Evolutionary conservation across 2,113 vertebrate species (phyloP).

Genomic region (Actinemys pallida): DNA sequence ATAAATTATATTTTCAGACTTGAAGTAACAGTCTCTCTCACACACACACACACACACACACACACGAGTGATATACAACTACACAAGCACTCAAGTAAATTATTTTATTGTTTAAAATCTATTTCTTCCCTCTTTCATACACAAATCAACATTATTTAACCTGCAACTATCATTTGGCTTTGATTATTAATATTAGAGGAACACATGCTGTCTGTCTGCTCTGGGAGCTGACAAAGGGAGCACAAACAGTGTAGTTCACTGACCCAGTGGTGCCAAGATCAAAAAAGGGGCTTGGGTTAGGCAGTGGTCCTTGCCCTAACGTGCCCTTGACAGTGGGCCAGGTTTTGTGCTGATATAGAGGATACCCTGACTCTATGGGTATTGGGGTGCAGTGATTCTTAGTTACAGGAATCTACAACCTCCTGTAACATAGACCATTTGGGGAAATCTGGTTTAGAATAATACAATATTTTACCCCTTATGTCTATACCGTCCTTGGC

Average conservation of each 20-base stretch:
- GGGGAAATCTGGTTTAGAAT: no score
- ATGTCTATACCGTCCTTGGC: fast-evolving
- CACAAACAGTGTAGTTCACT: background rate
- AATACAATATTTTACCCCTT: background rate
- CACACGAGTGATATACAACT: background rate
- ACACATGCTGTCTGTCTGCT: background rate
- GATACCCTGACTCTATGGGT: no score
- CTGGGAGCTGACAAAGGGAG: background rate
- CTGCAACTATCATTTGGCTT: background rate
- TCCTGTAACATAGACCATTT: no score
- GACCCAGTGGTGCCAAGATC: background rate
- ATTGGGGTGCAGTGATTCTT: no score
- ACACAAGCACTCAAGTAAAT: background rate
- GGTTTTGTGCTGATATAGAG: no score
- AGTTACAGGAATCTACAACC: no score
- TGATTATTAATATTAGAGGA: background rate
- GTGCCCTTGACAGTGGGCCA: no score
- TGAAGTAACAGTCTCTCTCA: background rate
- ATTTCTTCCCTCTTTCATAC: background rate
- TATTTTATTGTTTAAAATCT: background rate
- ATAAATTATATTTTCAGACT: fast-evolving
- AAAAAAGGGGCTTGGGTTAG: no score
- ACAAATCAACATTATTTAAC: background rate
- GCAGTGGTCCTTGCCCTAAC: no score
- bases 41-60: background rate